phyloP scores from a whole-genome alignment of 2,797 vertebrate genomes.

The Fundulus diaphanus region DNA sequence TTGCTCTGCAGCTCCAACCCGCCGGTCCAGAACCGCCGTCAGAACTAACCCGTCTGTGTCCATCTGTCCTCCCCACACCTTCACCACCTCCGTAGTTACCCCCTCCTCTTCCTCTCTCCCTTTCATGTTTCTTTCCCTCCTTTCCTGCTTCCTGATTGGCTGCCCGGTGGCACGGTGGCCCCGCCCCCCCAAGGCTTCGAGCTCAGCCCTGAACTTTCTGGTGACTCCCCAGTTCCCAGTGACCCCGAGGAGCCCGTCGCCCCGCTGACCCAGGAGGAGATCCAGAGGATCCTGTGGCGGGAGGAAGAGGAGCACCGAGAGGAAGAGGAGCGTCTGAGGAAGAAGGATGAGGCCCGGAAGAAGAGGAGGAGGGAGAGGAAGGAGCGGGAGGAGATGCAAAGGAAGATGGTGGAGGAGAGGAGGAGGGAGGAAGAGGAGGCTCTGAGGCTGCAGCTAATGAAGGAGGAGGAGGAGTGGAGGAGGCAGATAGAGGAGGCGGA shows the following conservation, averaged over 20 bases:
- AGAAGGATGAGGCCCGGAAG: constrained; percentile 62
- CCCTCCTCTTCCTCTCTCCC: constrained; percentile 6
- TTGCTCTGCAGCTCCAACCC: constrained; percentile 41
- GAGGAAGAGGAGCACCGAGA: constrained; percentile 70
- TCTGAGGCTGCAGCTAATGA: constrained; percentile 43
- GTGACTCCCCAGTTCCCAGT: constrained; percentile 85
- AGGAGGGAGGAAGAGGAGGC: constrained; percentile 60
- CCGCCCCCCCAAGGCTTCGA: constrained; percentile 66
- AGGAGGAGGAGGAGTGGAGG: constrained; percentile 64
- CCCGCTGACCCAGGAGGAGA: constrained; percentile 62
- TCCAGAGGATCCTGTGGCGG: constrained; percentile 66
- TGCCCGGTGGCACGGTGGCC: constrained; percentile 16
- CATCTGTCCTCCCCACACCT: constrained; percentile 7
- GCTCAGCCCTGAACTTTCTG: constrained; percentile 84
- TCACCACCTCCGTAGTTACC: constrained; percentile 25
- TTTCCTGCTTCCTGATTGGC: constrained; percentile 35
- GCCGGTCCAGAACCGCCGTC: constrained; percentile 26
- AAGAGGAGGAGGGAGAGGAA: constrained; percentile 69
- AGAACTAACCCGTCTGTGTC: constrained; percentile 35
- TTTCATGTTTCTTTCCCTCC: constrained; percentile 14
- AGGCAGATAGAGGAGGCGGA: constrained; percentile 46
- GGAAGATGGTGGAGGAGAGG: constrained; percentile 53
- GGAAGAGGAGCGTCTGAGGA: constrained; percentile 64
- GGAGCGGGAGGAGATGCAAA: constrained; percentile 65
- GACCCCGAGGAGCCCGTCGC: constrained; percentile 54